Evolutionary conservation across 2,888 invertebrate genomes (phyloP), one percentile per base, ranked within the genome.

Genomic region (Chymomyza amoena): DNA sequence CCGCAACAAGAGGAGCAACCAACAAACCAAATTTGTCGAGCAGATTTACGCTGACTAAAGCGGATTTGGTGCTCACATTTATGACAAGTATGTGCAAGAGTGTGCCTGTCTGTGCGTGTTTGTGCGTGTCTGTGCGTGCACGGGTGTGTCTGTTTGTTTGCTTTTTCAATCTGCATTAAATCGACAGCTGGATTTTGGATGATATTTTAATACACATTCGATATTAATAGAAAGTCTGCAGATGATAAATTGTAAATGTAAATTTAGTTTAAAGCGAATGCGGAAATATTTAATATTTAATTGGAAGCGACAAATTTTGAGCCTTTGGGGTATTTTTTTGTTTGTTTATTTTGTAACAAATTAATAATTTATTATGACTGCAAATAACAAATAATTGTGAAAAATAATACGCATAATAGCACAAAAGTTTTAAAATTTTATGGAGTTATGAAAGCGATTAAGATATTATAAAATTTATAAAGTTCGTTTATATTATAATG

Each of bases 11-110:
- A 10, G 13, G 4, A 13, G 39, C 39, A 45, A 45, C 39, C 13
- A 45, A 45, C 39, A 45, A 45, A 45, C 39, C 2, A 45, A 45
- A 45, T 45, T 45, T 73, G 70, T 68, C 61, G 51, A 54, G 63
- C 73, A 70, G 80, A 77, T 73, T 81, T 72, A 45, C 25, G 73
- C 78, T 69, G 81, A 72, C 77, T 76, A 64, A 71, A 72, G 74
- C 69, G 81, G 77, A 79, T 81, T 83, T 78, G 25, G 32, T 45
- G 51, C 15, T 45, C 61, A 61, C 61, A 36, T 61, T 61, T 61
- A 39, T 61, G 39, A 36, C 18, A 32, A 18, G 45, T 25, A 56
- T 57, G 45, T n/a, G 16, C 20, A n/a, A 54, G 61, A 50, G 32
- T 20, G 51, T 61, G 54, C 20, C 59, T 69, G 59, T 63, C 65